Evolutionary conservation across 2,797 vertebrate genomes (phyloP).

Genomic region (Siniperca obscura): DNA sequence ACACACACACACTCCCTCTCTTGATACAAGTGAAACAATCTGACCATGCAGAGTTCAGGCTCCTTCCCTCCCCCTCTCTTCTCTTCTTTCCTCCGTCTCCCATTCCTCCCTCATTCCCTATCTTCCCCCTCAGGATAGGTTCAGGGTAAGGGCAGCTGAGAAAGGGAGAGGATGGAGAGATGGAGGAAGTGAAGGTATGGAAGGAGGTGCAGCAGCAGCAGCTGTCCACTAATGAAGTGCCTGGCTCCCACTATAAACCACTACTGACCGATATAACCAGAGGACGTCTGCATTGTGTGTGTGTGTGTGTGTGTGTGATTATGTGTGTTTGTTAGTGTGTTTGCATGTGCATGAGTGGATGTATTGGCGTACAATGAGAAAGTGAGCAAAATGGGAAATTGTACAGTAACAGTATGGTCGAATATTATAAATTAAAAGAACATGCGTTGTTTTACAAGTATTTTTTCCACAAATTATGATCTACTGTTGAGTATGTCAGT

Average conservation of each 20-base stretch:
- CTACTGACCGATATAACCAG: constrained; percentile 62
- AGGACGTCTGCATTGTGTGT: constrained; percentile 43
- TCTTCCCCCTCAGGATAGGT: constrained; percentile 72
- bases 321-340: constrained; percentile 23
- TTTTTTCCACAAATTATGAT: background rate
- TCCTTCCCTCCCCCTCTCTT: constrained; percentile 34
- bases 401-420: background rate
- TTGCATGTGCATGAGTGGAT: constrained; percentile 17
- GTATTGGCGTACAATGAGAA: background rate
- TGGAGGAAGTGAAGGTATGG: constrained; percentile 59
- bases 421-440: background rate
- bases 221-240: constrained; percentile 76
- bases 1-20: constrained; percentile 20
- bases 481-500: background rate
- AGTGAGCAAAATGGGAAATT: background rate
- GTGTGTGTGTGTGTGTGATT: background rate
- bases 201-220: constrained; percentile 63
- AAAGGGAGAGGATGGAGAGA: constrained; percentile 56
- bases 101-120: constrained; percentile 40
- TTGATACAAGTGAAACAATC: constrained; percentile 41
- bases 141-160: constrained; percentile 76
- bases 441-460: background rate
- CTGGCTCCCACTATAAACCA: constrained; percentile 69
- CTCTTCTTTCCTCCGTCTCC: constrained; percentile 35
- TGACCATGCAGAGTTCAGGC: constrained; percentile 51